phyloP scores from a whole-genome alignment of 2,113 vertebrate species.

The Cebus imitator region DNA sequence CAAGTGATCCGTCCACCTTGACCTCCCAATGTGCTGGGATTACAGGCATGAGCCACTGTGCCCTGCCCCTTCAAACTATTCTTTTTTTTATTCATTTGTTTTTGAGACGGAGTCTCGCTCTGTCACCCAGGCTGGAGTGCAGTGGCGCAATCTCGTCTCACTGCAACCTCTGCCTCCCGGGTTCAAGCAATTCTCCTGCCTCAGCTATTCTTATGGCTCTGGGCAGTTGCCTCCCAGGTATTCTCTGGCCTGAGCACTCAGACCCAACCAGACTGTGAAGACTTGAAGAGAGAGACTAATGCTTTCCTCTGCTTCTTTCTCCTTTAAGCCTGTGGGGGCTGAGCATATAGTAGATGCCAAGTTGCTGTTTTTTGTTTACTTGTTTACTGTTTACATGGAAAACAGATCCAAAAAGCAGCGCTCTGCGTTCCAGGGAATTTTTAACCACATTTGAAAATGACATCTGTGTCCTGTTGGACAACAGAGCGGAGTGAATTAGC shows the following conservation, averaged over 20 bases:
- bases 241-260: background rate
- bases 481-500: background rate
- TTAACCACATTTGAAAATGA: conserved; percentile 5
- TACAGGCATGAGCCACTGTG: too few species aligned
- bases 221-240: too few species aligned
- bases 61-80: too few species aligned
- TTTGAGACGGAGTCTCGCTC: too few species aligned
- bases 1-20: too few species aligned
- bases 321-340: background rate
- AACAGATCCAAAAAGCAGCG: background rate
- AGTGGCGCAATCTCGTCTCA: too few species aligned
- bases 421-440: background rate
- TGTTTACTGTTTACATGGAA: background rate
- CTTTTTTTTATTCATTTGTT: too few species aligned
- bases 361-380: background rate
- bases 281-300: background rate
- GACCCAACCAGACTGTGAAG: background rate
- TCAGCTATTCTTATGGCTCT: fast-evolving
- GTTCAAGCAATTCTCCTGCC: too few species aligned
- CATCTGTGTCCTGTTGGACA: background rate
- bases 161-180: too few species aligned
- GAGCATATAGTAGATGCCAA: background rate
- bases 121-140: too few species aligned
- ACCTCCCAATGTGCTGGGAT: too few species aligned
- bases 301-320: background rate